Percentiles rank a stretch among this genome's conserved stretches.
phyloP scores from a whole-genome alignment of 2,888 invertebrate species.

The Lomographa bimaculata region DNA sequence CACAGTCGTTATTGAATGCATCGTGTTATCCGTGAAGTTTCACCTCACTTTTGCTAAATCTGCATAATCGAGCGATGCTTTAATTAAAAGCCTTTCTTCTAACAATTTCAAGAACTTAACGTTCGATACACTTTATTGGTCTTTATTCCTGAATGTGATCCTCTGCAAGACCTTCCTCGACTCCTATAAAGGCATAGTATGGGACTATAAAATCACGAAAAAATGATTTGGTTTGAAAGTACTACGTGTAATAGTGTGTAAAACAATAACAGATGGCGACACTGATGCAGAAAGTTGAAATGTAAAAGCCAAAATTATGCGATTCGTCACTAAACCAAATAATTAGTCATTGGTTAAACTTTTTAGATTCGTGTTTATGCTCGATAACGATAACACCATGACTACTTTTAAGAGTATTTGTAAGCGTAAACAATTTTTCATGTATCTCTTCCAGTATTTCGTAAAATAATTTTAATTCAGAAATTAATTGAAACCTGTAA shows the following conservation, averaged over 20 bases:
- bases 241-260: too few species aligned
- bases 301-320: too few species aligned
- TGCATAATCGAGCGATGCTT: conserved; percentile 7
- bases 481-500: conserved; percentile 31
- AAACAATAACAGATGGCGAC: too few species aligned
- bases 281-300: too few species aligned
- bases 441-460: conserved; percentile 45
- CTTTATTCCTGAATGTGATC: too few species aligned
- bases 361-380: conserved; percentile 57
- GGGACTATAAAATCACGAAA: too few species aligned
- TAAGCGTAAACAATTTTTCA: conserved; percentile 56
- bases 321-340: conserved; percentile 55
- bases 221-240: too few species aligned
- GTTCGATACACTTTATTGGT: conserved; percentile 30
- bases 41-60: too few species aligned
- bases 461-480: conserved; percentile 33
- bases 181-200: too few species aligned
- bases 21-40: too few species aligned
- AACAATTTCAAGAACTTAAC: conserved; percentile 29
- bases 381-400: conserved; percentile 53
- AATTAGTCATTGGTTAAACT: conserved; percentile 34
- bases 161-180: too few species aligned
- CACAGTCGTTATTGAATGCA: too few species aligned
- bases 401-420: conserved; percentile 43
- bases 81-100: conserved; percentile 14